phyloP scores from a whole-genome alignment of 2,888 invertebrate species.

The Tiliacea citrago region DNA sequence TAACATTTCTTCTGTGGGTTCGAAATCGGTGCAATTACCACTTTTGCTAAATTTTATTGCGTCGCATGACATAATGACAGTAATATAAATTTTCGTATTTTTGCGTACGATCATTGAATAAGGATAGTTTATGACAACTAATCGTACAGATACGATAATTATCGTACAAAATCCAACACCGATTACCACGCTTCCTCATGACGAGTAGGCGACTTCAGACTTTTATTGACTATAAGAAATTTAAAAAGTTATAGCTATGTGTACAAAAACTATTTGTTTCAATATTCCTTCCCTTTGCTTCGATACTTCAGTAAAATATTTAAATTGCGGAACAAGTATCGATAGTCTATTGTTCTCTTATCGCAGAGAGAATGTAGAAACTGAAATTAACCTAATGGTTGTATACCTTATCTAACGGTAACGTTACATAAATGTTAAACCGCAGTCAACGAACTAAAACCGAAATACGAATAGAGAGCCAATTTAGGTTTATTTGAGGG shows the following conservation, averaged over 20 bases:
- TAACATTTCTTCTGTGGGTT: no score
- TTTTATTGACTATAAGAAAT: background rate
- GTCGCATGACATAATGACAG: no score
- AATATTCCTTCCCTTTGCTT: background rate
- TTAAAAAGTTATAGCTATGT: background rate
- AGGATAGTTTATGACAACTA: no score
- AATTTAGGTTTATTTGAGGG: background rate
- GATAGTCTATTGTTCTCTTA: slow-evolving; percentile 19
- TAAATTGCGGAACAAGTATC: slow-evolving; percentile 8
- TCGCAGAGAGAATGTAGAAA: slow-evolving; percentile 16
- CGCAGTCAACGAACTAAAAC: background rate
- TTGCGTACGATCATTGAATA: no score
- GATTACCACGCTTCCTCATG: no score
- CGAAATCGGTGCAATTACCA: no score
- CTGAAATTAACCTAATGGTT: slow-evolving; percentile 18
- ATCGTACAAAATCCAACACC: no score
- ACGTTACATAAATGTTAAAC: background rate
- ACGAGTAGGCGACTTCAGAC: background rate
- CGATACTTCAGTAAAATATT: background rate
- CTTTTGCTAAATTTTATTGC: no score
- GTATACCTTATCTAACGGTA: slow-evolving; percentile 10
- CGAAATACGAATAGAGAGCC: background rate
- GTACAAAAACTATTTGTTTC: no score
- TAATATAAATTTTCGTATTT: no score
- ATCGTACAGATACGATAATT: no score